Base-by-base conservation (phyloP, 2,797 vertebrate genomes). In the Trichosurus vulpecula region DNA sequence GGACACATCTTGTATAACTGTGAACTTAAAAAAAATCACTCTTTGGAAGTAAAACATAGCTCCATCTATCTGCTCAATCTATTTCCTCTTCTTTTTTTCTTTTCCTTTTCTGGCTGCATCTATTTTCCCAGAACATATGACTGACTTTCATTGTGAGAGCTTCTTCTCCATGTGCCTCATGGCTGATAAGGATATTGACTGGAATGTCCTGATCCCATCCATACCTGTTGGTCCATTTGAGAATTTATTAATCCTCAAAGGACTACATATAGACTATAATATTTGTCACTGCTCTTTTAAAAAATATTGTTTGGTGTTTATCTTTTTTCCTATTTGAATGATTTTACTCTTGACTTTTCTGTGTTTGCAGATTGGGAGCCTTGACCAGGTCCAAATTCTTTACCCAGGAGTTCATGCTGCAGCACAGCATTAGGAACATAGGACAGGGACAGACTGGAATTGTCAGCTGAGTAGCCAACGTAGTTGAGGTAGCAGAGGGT, bases 231-330 rank as follows among this genome's bases (percentile, higher is more conserved):
- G 4, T 51, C 6, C 51, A 51, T n/a, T 2, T 94, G 96, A 92
- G 29, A 95, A 90, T 52, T 55, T 31, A 93, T 93, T 31, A 87
- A 58, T 94, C 61, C 74, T 61, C 90, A 96, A 96, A 91, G 56
- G 87, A 92, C 3, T 53, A 14, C 30, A 89, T 94, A 51, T 3
- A 92, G 10, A 92, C 92, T 90, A 47, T 52, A 95, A 96, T 96
- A 92, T 27, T 96, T 91, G 22, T 57, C 41, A 22, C 93, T 95
- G 95, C 27, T 51, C 87, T 92, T 35, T 57, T 29, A 29, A 57
- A 66, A 93, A 53, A 54, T 91, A 61, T 57, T 52, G 41, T 55
- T 94, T 66, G 61, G 19, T 94, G 52, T 87, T 91, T 16, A 91
- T 91, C 55, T 53, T 22, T 41, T 53, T 31, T 10, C 27, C 10